phyloP scores from a whole-genome alignment of 2,797 vertebrate genomes.

The Anabas testudineus region DNA sequence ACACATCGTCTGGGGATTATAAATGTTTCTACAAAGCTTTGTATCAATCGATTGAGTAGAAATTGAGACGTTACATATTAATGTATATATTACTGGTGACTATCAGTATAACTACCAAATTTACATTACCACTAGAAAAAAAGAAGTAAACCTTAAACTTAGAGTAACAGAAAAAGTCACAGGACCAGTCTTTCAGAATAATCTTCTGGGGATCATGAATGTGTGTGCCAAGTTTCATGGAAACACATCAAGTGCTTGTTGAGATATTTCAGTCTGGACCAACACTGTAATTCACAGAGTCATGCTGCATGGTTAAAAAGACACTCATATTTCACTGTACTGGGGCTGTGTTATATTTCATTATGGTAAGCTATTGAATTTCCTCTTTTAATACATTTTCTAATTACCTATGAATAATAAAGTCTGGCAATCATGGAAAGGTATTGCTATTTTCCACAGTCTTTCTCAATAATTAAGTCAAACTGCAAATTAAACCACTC shows the following conservation, averaged over 20 bases:
- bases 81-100: too few relatives aligned
- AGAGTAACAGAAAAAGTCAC: not conserved
- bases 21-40: not conserved
- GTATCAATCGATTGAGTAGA: not conserved
- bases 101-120: not conserved
- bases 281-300: not conserved
- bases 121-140: too few relatives aligned
- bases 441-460: constrained; percentile 58
- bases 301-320: not conserved
- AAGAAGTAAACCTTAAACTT: too few relatives aligned
- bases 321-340: constrained; percentile 14
- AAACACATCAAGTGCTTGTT: not conserved
- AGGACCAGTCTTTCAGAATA: not conserved
- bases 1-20: not conserved
- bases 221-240: not conserved
- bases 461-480: constrained; percentile 72
- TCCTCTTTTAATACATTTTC: constrained; percentile 42
- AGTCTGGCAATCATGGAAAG: constrained; percentile 44
- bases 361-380: constrained; percentile 33
- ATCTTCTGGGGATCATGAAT: constrained; percentile 3
- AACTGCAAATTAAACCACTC: constrained; percentile 69
- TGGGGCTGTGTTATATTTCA: constrained; percentile 30
- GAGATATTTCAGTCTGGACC: not conserved
- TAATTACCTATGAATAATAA: constrained; percentile 67
- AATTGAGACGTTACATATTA: too few relatives aligned